phyloP scores from a whole-genome alignment of 53 echinoderm and acorn worm genomes.

The Antedon mediterranea region DNA sequence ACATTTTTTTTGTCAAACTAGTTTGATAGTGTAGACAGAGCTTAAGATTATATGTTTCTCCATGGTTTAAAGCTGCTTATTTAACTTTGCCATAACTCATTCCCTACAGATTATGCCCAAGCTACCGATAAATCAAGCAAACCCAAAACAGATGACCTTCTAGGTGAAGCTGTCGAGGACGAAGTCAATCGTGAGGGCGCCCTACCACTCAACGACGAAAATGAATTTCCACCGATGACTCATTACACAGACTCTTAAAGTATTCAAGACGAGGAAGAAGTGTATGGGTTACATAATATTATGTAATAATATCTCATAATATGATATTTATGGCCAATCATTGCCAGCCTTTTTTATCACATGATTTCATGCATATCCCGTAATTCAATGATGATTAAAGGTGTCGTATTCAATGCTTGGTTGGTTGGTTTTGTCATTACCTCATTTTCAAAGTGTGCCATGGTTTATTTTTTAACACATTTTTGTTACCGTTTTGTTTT shows the following conservation, averaged over 20 bases:
- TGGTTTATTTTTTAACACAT: too few species aligned
- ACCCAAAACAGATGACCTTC: slow-evolving; percentile 32
- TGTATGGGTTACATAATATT: neutral
- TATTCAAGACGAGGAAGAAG: neutral
- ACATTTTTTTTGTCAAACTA: too few species aligned
- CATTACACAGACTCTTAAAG: slow-evolving; percentile 57
- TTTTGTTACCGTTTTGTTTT: too few species aligned
- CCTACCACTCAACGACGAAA: slow-evolving; percentile 75
- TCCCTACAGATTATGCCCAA: slow-evolving; percentile 3
- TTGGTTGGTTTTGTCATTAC: too few species aligned
- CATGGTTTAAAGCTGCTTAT: too few species aligned
- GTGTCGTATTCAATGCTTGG: too few species aligned
- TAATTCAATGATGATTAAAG: neutral
- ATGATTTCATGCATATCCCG: neutral
- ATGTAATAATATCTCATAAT: neutral
- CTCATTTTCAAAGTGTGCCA: too few species aligned
- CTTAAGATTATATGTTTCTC: too few species aligned
- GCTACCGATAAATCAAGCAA: slow-evolving; percentile 2
- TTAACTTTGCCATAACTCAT: too few species aligned
- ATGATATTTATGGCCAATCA: neutral
- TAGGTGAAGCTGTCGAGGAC: slow-evolving; percentile 34
- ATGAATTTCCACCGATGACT: slow-evolving; percentile 96
- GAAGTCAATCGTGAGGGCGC: slow-evolving; percentile 15
- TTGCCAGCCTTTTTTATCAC: neutral
- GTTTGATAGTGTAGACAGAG: too few species aligned